Base-by-base conservation (phyloP, 2,113 vertebrate genomes). In the Pycnonotus jocosus region DNA sequence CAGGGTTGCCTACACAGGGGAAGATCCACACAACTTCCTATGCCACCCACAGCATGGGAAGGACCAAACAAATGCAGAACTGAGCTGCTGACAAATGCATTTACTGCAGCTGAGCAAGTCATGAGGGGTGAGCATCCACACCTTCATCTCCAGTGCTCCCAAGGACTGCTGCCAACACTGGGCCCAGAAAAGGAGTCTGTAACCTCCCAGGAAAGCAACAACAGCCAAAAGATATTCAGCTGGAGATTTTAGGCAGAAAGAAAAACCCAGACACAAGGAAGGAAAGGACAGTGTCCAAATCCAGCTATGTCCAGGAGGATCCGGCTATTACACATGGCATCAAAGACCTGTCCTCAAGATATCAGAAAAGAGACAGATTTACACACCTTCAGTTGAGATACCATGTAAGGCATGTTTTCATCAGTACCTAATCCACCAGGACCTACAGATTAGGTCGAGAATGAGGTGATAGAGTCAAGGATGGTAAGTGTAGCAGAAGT, bases 11-110 rank as follows among this genome's bases (percentile, higher is more conserved):
- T 61, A 35, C 15, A 16, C 0, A 0, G 10, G 5, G 28, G 15
- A 80, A 76, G 28, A 48, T 13, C 62, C 16, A n/a, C 7, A 33
- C 0, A 3, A 45, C 24, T 64, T 78, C 60, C 81, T 33, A 40
- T 1, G 0, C 20, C 19, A 28, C 37, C 24, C 2, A 2, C 37
- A 61, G 42, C 3, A 70, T 0, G 2, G 14, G 12, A 2, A 78
- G 7, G 47, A 58, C n/a, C 7, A 7, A 71, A 74, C 17, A 57
- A 53, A 66, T 2, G 11, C 5, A 82, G 57, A 82, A 35, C 31
- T 53, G 37, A 53, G 24, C 9, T 78, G 74, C 37, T 64, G 47
- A 51, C 37, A 78, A 78, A 53, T 78, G 47, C 30, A 51, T 42
- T 87, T 76, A 23, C 44, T 68, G 48, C 5, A 8, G 33, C 31